phyloP scores from a whole-genome alignment of 2,888 invertebrate genomes.

The Acleris cristana region DNA sequence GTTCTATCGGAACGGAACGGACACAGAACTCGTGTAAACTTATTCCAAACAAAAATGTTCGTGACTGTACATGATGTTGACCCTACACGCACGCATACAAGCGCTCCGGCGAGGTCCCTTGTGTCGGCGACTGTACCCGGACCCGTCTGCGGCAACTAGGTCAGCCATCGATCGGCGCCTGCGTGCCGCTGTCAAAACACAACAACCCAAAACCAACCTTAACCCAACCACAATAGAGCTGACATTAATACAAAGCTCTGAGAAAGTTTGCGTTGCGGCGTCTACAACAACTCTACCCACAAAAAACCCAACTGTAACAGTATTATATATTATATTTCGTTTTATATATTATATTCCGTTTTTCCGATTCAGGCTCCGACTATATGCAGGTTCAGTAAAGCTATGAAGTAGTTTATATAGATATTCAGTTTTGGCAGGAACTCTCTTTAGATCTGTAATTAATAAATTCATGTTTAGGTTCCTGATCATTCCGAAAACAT shows the following conservation, averaged over 20 bases:
- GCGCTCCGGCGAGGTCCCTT: slow-evolving; percentile 21
- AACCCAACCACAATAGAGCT: slow-evolving; percentile 39
- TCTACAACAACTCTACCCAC: slow-evolving; percentile 35
- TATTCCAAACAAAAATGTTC: neutral
- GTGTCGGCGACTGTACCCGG: slow-evolving; percentile 33
- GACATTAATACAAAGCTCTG: slow-evolving; percentile 33
- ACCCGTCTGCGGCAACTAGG: slow-evolving; percentile 63
- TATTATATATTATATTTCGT: too few species aligned
- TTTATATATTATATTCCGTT: too few species aligned
- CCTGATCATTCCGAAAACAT: too few species aligned
- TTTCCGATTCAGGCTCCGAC: too few species aligned
- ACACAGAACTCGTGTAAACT: too few species aligned
- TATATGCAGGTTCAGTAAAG: too few species aligned
- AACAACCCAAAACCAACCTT: slow-evolving; percentile 43
- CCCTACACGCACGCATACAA: slow-evolving; percentile 10
- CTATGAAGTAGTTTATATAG: too few species aligned
- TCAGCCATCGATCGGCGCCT: slow-evolving; percentile 78
- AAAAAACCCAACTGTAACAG: neutral
- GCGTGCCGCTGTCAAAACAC: slow-evolving; percentile 49
- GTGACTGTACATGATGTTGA: slow-evolving; percentile 1
- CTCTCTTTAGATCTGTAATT: too few species aligned
- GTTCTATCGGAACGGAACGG: too few species aligned
- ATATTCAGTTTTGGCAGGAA: too few species aligned
- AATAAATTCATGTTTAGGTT: too few species aligned
- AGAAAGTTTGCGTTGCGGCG: slow-evolving; percentile 32